phyloP scores from a whole-genome alignment of 1,140 invertebrate genomes.

The Globodera rostochiensis region DNA sequence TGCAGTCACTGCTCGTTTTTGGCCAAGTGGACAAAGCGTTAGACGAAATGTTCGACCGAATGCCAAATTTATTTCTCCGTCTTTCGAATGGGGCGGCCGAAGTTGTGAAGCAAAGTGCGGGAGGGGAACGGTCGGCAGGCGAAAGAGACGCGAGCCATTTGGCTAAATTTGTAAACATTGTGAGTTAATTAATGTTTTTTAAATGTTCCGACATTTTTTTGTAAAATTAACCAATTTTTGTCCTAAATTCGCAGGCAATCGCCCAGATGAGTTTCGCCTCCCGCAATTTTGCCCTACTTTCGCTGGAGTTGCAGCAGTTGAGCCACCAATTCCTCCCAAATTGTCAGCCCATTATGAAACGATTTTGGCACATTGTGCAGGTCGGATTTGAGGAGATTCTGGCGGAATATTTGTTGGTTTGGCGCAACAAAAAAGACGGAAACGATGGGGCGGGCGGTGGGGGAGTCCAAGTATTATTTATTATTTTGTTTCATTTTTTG shows the following conservation, averaged over 20 bases:
- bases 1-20: slow-evolving; percentile 49
- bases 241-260: slow-evolving; percentile 13
- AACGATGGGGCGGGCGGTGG: slow-evolving; percentile 9
- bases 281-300: slow-evolving; percentile 27
- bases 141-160: slow-evolving; percentile 28
- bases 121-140: slow-evolving; percentile 20
- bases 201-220: too few species aligned
- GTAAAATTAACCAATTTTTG: not conserved
- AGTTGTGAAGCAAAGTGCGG: slow-evolving; percentile 42
- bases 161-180: slow-evolving; percentile 18
- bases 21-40: slow-evolving; percentile 54
- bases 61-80: slow-evolving; percentile 30
- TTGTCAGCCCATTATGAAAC: slow-evolving; percentile 26
- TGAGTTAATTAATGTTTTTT: not conserved
- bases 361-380: slow-evolving; percentile 54
- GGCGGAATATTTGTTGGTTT: slow-evolving; percentile 59
- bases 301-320: slow-evolving; percentile 26
- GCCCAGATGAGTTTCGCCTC: slow-evolving; percentile 21
- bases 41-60: slow-evolving; percentile 33
- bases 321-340: slow-evolving; percentile 3
- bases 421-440: slow-evolving; percentile 31
- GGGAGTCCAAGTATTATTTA: not conserved
- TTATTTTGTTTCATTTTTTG: too few species aligned
- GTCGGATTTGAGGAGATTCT: slow-evolving; percentile 46
- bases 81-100: slow-evolving; percentile 47